Evolutionary conservation across 2,113 vertebrate genomes (phyloP).

Genomic region (Colaptes auratus): DNA sequence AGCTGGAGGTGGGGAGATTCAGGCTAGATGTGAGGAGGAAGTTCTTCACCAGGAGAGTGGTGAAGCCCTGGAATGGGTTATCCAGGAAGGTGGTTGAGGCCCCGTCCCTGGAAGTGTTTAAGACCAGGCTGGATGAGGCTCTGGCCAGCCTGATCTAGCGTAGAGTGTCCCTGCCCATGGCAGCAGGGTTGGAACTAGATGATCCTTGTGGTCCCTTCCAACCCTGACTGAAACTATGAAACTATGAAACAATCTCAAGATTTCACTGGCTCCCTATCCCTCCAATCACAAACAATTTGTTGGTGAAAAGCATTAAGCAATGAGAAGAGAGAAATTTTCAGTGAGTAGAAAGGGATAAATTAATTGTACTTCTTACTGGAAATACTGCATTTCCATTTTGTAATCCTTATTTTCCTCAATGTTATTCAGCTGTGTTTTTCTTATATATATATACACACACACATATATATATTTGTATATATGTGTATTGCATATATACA

Average conservation of each 20-base stretch:
- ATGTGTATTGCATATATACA: not conserved
- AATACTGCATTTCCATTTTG: not conserved
- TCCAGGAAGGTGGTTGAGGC: too few relatives aligned
- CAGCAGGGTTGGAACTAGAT: too few relatives aligned
- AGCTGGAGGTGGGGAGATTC: too few relatives aligned
- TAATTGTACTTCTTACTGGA: not conserved
- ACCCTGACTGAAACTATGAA: too few relatives aligned
- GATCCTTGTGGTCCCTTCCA: too few relatives aligned
- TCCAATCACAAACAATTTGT: not conserved
- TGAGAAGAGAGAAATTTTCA: not conserved
- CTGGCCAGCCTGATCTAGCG: too few relatives aligned
- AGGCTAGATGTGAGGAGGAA: too few relatives aligned
- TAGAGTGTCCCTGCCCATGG: too few relatives aligned
- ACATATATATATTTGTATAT: not conserved
- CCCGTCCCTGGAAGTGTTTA: too few relatives aligned
- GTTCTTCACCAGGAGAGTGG: too few relatives aligned
- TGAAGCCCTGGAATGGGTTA: too few relatives aligned
- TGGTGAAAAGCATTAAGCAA: not conserved
- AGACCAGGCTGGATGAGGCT: too few relatives aligned
- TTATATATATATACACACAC: not conserved
- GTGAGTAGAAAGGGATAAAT: not conserved
- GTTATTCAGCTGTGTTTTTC: not conserved
- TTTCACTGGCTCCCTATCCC: not conserved
- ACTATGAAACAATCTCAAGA: not conserved
- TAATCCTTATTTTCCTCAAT: not conserved